Conservation (phyloP, 2,888 invertebrate genomes). For the Colostygia pectinataria region DNA sequence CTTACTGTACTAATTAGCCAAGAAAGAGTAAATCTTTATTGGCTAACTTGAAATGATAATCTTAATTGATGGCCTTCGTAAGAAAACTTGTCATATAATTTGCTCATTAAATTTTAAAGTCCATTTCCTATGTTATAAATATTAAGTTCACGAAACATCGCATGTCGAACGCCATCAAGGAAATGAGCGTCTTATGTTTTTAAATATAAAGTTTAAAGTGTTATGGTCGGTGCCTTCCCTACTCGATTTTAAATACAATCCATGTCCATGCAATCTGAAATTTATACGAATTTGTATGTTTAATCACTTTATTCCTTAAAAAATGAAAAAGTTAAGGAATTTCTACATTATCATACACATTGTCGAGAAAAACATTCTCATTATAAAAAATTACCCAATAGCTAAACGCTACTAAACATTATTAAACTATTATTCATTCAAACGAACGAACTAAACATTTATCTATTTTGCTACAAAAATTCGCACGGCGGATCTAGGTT, state of each 20-base stretch:
- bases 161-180: slow-evolving; percentile 12
- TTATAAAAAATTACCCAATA: neutral
- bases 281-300: neutral
- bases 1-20: too few species aligned
- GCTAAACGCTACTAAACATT: too few species aligned
- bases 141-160: slow-evolving; percentile 7
- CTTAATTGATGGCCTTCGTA: too few species aligned
- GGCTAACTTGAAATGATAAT: too few species aligned
- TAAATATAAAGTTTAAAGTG: slow-evolving; percentile 1
- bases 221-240: neutral
- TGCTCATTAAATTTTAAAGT: neutral
- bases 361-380: too few species aligned
- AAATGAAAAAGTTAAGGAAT: neutral
- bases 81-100: too few species aligned
- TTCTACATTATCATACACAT: neutral
- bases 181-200: slow-evolving; percentile 7
- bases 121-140: slow-evolving; percentile 5
- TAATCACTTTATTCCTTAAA: neutral
- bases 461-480: too few species aligned
- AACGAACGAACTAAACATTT: too few species aligned
- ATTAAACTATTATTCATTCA: too few species aligned
- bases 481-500: too few species aligned
- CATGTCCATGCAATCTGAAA: neutral
- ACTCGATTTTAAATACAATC: slow-evolving; percentile 8
- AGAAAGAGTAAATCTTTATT: too few species aligned